These are phyloP conservation scores for Sebastes oblongus DNA, from an alignment of 2,797 vertebrate species.

Conservation along the genomic window DNA sequence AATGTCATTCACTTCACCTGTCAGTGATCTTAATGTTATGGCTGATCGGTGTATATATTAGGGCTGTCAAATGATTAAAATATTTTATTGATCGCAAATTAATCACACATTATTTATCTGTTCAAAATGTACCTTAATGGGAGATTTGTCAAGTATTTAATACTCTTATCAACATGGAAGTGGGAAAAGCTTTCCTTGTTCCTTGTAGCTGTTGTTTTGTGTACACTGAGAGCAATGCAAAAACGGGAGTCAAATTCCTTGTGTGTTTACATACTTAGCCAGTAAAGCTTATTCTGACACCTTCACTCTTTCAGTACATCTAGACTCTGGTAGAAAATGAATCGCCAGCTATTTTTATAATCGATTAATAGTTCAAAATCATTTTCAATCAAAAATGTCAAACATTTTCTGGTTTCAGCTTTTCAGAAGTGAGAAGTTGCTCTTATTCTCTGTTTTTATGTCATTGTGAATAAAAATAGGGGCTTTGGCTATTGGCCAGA, in stretches of 20 bases:
- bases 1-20: no score
- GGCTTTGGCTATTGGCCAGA: background rate
- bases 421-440: background rate
- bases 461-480: background rate
- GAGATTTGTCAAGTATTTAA: no score
- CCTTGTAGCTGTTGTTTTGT: background rate
- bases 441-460: background rate
- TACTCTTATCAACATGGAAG: no score
- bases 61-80: no score
- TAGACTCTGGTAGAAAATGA: background rate
- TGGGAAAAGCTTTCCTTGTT: background rate
- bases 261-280: background rate
- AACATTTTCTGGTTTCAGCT: background rate
- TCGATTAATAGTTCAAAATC: background rate
- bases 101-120: no score
- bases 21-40: no score
- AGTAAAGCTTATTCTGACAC: background rate
- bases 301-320: background rate
- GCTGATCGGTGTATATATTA: no score
- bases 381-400: background rate
- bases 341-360: background rate
- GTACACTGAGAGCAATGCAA: background rate
- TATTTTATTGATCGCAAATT: no score
- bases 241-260: background rate
- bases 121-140: no score